These are phyloP conservation scores for Drosophila pachea DNA, from an alignment of 1,140 invertebrate genomes.

Conservation along the genomic window DNA sequence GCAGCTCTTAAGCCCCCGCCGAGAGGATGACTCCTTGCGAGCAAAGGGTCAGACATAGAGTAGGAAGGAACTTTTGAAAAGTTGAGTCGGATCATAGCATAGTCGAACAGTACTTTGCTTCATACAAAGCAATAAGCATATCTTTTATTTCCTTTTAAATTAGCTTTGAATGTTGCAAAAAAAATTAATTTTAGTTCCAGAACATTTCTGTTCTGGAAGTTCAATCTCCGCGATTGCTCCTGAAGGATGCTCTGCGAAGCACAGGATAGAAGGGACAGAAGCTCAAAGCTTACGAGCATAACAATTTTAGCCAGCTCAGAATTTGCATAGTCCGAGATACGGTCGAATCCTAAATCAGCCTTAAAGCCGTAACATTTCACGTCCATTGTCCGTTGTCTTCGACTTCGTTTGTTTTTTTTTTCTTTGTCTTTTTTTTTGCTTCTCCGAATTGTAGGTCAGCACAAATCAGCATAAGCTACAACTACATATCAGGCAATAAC, in stretches of 20 bases:
- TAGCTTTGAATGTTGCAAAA: too few relatives aligned
- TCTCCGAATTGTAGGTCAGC: slow-evolving; percentile 61
- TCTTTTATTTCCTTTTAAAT: too few relatives aligned
- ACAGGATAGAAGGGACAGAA: neutral
- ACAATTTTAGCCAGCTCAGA: slow-evolving; percentile 25
- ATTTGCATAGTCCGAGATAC: slow-evolving; percentile 28
- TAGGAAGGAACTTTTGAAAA: too few relatives aligned
- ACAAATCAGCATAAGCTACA: slow-evolving; percentile 74
- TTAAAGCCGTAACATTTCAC: slow-evolving; percentile 61
- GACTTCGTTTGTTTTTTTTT: slow-evolving; percentile 5
- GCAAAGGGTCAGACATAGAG: slow-evolving; percentile 16
- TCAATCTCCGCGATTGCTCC: too few relatives aligned
- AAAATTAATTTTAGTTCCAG: too few relatives aligned
- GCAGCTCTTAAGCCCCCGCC: slow-evolving; percentile 47
- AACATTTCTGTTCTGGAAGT: too few relatives aligned
- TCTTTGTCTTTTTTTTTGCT: slow-evolving; percentile 13
- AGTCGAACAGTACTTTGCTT: too few relatives aligned
- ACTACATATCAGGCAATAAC: slow-evolving; percentile 73
- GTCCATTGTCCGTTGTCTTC: neutral
- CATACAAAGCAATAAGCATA: too few relatives aligned
- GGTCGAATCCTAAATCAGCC: slow-evolving; percentile 54
- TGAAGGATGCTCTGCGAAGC: neutral
- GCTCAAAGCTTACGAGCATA: slow-evolving; percentile 26
- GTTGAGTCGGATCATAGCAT: too few relatives aligned
- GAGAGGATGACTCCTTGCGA: slow-evolving; percentile 13